Base-by-base conservation (phyloP, 1,140 invertebrate genomes). In the Procambarus virginalis region DNA sequence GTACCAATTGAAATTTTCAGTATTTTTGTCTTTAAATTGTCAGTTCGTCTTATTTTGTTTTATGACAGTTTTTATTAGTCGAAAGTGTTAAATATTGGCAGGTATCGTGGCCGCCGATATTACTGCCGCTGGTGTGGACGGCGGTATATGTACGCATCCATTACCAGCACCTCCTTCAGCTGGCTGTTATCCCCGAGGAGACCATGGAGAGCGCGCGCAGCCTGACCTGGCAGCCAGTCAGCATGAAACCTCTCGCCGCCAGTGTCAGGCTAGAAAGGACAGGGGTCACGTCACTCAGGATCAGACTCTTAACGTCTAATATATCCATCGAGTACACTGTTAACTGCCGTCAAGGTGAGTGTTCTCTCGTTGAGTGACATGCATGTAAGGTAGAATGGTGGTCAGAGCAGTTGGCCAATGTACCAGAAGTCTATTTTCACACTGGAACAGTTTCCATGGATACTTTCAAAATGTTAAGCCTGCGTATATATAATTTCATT, bases 131-230 rank as follows among this genome's bases (percentile, higher is more conserved):
- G 9, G 70, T 70, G 14, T 84, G 83, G 83, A 84, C 83, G 12
- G 70, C 64, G 3, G 3, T 84, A 0, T 55, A 55, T 55, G 70
- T 84, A 55, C 64, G 83, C 34, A 49, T 84, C 5, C 83, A 84
- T 51, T 84, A 84, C 22, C 83, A 84, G 9, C 68, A 84, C 14
- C 70, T 84, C 2, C 83, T 84, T 22, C 83, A 84, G 46, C 10
- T 84, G 0, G 83, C 83, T 6, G 46, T 76, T 34, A 76, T 84
- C 55, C 83, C 83, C 34, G 70, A 73, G 14, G 70, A 84, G n/a
- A 49, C 46, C 5, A 34, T 76, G 48, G 6, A 76, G 2, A 55
- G 22, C 14, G 3, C 64, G 20, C 83, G 83, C 20, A 75, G 48
- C 12, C 76, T 84, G 22, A 48, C 70, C n/a, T 75, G 20, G 20